Evolutionary conservation across 2,113 vertebrate species (phyloP).

Genomic region (Coreoperca whiteheadi): DNA sequence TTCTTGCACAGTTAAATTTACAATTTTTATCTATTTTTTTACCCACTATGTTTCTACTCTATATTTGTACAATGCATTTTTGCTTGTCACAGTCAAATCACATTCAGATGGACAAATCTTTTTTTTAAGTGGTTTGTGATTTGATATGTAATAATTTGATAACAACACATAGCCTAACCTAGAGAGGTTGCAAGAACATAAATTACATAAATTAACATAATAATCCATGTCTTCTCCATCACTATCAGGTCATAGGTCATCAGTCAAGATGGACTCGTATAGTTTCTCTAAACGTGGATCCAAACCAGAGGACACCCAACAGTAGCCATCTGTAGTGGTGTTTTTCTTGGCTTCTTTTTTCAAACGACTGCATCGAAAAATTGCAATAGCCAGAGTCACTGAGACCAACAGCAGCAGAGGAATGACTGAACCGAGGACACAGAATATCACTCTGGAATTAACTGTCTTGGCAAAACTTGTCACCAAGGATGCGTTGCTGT

Average conservation of each 20-base stretch:
- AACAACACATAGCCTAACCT: background rate
- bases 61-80: too few species aligned
- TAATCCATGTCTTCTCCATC: background rate
- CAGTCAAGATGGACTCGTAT: conserved; percentile 73
- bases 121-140: too few species aligned
- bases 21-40: background rate
- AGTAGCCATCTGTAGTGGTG: conserved; percentile 79
- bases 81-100: background rate
- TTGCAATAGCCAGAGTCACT: conserved; percentile 63
- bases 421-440: conserved; percentile 75
- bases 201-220: conserved; percentile 54
- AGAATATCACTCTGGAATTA: conserved; percentile 68
- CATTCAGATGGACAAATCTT: background rate
- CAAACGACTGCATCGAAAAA: conserved; percentile 71
- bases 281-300: conserved; percentile 76
- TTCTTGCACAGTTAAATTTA: background rate
- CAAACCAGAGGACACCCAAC: conserved; percentile 84
- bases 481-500: conserved; percentile 29
- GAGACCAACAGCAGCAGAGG: conserved; percentile 74
- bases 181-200: conserved; percentile 20
- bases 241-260: conserved; percentile 64
- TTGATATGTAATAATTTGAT: conserved; percentile 16
- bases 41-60: background rate
- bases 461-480: background rate
- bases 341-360: conserved; percentile 79